Evolutionary conservation across 2,888 invertebrate genomes (phyloP), one percentile per base, ranked within the genome.

Genomic region (Xanthia icteritia): DNA sequence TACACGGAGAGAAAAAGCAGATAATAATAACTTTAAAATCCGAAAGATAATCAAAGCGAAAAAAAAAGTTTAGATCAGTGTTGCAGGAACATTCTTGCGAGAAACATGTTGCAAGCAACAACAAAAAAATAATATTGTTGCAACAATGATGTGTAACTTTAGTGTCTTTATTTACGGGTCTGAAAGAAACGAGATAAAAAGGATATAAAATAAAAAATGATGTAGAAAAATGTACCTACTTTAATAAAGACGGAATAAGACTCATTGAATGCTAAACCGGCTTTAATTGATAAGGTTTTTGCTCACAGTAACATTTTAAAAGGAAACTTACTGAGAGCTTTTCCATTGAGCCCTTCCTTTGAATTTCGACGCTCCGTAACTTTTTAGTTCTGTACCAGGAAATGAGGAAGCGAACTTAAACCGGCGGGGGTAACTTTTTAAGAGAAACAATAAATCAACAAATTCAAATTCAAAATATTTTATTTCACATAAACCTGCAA

Each of bases 1-100:
- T 86, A 87, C 88, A 88, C 85, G 75, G 60, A 31, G 45, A 65
- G 64, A 61, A 15, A 23, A 17, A 23, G 2, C 9, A 27, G 8
- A 51, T 48, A 77, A n/a, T 39, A 3, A n/a, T n/a, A 51, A 36
- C 23, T 36, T 17, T 1, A 8, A 31, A 54, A 5, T 17, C 6
- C 2, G 17, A 39, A 39, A 39, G 39, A 39, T 20, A 13, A 1
- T 31, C 3, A 17, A 51, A 0, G 23, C 13, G 8, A 45, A 20
- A 58, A 77, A 3, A 58, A 58, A 20, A 20, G 8, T 39, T 39
- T 0, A 0, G 23, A 54, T 48, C 20, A 58, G 27, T 56, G 8
- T 60, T 67, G 20, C 61, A 31, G 13, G 5, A n/a, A 51, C 20
- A 51, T 20, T 51, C n/a, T 31, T 15, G 8, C 15, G 13, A 1